A percentile compares a stretch with the other conserved stretches of the same genome.
Conservation (phyloP, 92 coral and sea anemone species). For the Zoanthus sociatus region DNA sequence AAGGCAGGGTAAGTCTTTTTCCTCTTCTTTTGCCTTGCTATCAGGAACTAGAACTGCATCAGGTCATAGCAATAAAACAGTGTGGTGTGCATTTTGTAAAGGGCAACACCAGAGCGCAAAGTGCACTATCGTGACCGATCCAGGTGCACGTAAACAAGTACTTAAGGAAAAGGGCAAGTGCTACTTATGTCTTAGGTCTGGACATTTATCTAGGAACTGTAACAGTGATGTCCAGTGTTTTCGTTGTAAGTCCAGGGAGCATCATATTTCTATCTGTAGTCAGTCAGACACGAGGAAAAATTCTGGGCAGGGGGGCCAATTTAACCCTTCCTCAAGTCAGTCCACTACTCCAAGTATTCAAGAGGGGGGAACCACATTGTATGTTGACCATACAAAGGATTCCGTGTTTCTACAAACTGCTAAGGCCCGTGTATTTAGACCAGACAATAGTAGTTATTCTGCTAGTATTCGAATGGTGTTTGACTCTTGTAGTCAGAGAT, state of each 20-base stretch:
- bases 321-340: neutral
- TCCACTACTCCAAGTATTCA: neutral
- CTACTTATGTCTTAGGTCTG: neutral
- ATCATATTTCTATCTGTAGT: slow-evolving; percentile 1
- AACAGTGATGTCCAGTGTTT: neutral
- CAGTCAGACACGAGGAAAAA: neutral
- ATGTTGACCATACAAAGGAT: neutral
- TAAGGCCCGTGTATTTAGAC: neutral
- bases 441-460: neutral
- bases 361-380: slow-evolving; percentile 13
- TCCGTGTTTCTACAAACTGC: neutral
- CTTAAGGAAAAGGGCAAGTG: slow-evolving; percentile 13
- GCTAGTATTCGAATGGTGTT: neutral
- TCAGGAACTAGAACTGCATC: slow-evolving; percentile 17
- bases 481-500: slow-evolving; percentile 5
- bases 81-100: slow-evolving; percentile 20
- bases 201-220: neutral
- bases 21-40: slow-evolving; percentile 16
- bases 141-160: slow-evolving; percentile 9
- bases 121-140: slow-evolving; percentile 10
- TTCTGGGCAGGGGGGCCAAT: neutral
- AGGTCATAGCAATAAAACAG: slow-evolving; percentile 8
- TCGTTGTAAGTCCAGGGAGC: neutral
- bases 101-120: slow-evolving; percentile 23
- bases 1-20: slow-evolving; percentile 1